These are phyloP conservation scores for Asarcornis scutulata DNA, from an alignment of 2,113 vertebrate genomes.

Conservation along the genomic window DNA sequence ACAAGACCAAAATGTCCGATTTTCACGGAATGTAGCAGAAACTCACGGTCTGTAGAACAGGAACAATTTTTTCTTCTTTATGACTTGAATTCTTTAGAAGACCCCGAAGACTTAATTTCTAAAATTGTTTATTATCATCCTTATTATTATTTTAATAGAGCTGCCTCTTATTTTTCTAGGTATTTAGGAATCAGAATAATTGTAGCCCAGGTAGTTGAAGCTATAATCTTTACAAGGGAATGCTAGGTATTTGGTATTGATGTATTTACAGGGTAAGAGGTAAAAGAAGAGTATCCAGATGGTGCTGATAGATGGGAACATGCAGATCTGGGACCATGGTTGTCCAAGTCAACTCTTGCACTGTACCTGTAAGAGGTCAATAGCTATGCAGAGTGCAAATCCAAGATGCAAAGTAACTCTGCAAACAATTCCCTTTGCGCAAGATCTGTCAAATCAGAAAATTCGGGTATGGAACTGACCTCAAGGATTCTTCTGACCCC, in stretches of 20 bases:
- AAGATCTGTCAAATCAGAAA: background rate
- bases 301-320: background rate
- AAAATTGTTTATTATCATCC: background rate
- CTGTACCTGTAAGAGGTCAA: background rate
- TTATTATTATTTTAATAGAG: no score
- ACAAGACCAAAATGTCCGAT: background rate
- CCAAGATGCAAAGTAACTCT: background rate
- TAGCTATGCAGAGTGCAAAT: background rate
- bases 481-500: no score
- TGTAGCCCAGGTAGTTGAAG: background rate
- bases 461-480: background rate
- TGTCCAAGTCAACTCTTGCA: background rate
- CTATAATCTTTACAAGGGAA: background rate
- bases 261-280: background rate
- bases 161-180: background rate
- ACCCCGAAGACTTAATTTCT: background rate
- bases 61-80: background rate
- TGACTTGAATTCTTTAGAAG: background rate
- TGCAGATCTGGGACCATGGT: rapidly evolving
- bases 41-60: background rate
- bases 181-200: rapidly evolving
- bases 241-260: background rate
- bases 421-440: background rate
- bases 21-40: background rate
- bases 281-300: background rate